Base-by-base conservation (phyloP, 2,113 vertebrate genomes). In the Phaethornis superciliosus region DNA sequence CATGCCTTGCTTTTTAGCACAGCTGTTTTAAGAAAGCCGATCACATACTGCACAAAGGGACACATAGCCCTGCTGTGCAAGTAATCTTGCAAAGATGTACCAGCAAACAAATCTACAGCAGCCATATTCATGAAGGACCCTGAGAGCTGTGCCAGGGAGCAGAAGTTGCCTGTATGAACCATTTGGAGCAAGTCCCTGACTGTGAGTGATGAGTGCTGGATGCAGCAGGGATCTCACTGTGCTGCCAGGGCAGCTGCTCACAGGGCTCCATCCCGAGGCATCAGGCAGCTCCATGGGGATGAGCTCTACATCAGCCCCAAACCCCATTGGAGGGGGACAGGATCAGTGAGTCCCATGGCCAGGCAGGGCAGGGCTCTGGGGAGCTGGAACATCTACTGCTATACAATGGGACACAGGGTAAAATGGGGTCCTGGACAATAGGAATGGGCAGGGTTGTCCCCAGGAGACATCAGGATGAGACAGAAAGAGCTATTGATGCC, bases 1-100 rank as follows among this genome's bases (percentile, higher is more conserved):
- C 4, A 4, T 24, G 59, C 4, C 4, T 83, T 88, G 54, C 15
- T 64, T 94, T 68, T 71, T 24, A 64, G 46, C 1, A 0, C 27
- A 49, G 22, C 58, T 94, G n/a, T 89, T 94, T 84, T 58, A 68
- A 79, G 89, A 51, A 77, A 46, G 23, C 35, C 71, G 62, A 27
- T 87, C 44, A 22, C 23, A 7, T 17, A 33, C 56, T 2, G 1
- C 74, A 56, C 58, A 58, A 59, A 87, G 81, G 35, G 59, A 63
- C n/a, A 42, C 51, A 28, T 44, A 77, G 27, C 20, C 77, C 60
- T 60, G 33, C 37, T 75, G 69, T 64, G 89, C 1, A 7, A 74
- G 37, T 84, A 28, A 35, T 78, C 56, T 84, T 75, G 44, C 15
- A 78, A 81, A 89, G 40, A 64, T 33, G 15, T 37, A 21, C 26